Evolutionary conservation across 2,113 vertebrate genomes (phyloP), one percentile per base, ranked within the genome.

Genomic region (Ictalurus punctatus): DNA sequence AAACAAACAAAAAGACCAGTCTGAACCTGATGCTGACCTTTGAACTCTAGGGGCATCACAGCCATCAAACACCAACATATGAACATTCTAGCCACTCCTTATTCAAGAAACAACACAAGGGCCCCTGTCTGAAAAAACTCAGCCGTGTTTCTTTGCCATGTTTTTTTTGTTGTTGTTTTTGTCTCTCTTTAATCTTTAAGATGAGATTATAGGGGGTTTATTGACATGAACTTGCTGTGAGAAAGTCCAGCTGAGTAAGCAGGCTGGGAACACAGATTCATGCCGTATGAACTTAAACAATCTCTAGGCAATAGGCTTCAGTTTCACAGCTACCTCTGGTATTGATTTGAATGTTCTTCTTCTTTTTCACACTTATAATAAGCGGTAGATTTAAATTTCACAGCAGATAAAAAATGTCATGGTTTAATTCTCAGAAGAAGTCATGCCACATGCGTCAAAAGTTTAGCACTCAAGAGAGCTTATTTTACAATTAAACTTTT

Each of bases 151-250:
- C 44, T 44, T 37, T 40, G 74, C 14, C 59, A 69, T 48, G 71
- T 80, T 67, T 80, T 81, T 48, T 48, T 48, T 48, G 48, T 9
- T 48, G 40, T 56, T 76, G n/a, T 76, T 86, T 40, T 79, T 44
- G n/a, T 56, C 67, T 89, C 61, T 84, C 81, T 89, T 91, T 87
- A 86, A 88, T 88, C 67, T 74, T 88, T 84, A 48, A 79, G 63
- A 52, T 16, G 52, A 88, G 90, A 86, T 90, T 89, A 89, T 40
- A 67, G 73, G 34, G 25, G 63, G 85, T 81, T 84, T 87, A 88
- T 91, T 91, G 89, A 91, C 85, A 82, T 87, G 34, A 89, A 85
- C 48, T 79, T 76, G 19, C 74, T 59, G 65, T 74, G 56, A 89
- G 78, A 52, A 78, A 61, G 17, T 63, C 83, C 86, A 89, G 89